Evolutionary conservation across 2,888 invertebrate species (phyloP), one percentile per base, ranked within the genome.

Genomic region (Eupelmus urozonus): DNA sequence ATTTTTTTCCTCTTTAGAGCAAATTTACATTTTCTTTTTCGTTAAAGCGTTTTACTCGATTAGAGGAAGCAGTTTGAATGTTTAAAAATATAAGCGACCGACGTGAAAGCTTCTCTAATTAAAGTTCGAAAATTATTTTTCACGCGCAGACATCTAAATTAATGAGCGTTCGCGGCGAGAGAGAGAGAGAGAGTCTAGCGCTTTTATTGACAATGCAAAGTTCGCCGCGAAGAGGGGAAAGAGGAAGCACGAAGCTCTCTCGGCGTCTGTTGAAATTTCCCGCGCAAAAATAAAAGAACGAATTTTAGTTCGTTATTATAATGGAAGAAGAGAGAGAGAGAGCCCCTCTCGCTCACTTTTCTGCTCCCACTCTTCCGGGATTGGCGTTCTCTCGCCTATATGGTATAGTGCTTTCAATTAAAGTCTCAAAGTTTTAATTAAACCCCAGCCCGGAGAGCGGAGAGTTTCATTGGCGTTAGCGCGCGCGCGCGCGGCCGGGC

Each of bases 391-490:
- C 80, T 81, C 81, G 81, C 80, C 79, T 79, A 71, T 78, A 71
- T 78, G 80, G 79, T 80, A 81, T 81, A 82, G 82, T 79, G 81
- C 81, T 82, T 83, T 82, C 81, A 82, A 82, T 82, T 82, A 84
- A 83, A 83, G 81, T 82, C 82, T 72, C 76, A 66, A 82, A 84
- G 83, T 83, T 84, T 84, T 82, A 84, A 84, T 84, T 84, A 84
- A 84, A 84, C 82, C 65, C 57, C 62, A 25, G 59, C 55, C 34
- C 34, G 9, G 34, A n/a, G n/a, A n/a, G n/a, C n/a, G n/a, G n/a
- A n/a, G 57, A 34, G 76, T 65, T 67, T 59, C 62, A 70, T 71
- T 66, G 66, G 74, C 55, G 45, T 62, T n/a, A 23, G 53, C 34
- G 34, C 3, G 34, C 34, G 34, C 3, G 34, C 34, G 34, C 34